These are phyloP conservation scores for Spongilla lacustris DNA, from an alignment of 37 sponge, comb jelly and placozoan genomes.

Conservation along the genomic window DNA sequence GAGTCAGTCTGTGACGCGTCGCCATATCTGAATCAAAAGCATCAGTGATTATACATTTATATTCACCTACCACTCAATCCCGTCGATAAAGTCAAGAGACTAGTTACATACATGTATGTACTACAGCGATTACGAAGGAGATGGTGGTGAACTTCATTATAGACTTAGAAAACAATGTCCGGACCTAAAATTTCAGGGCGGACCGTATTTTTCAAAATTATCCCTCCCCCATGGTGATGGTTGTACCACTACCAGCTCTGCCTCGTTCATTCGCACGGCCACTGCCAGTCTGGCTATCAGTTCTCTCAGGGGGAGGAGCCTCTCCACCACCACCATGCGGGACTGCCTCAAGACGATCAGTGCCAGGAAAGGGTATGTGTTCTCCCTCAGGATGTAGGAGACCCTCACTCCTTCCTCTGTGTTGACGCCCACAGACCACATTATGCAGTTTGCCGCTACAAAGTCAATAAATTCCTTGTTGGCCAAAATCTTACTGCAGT, in stretches of 20 bases:
- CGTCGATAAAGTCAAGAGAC: too few relatives aligned
- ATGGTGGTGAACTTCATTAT: too few relatives aligned
- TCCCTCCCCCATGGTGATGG: too few relatives aligned
- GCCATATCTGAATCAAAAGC: too few relatives aligned
- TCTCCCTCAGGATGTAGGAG: constrained; percentile 74
- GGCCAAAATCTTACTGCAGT: constrained; percentile 10
- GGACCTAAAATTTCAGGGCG: too few relatives aligned
- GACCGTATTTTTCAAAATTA: too few relatives aligned
- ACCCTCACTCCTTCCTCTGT: constrained; percentile 67
- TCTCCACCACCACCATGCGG: constrained; percentile 73
- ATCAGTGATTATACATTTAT: too few relatives aligned
- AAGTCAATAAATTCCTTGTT: constrained; percentile 48
- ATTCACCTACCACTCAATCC: too few relatives aligned
- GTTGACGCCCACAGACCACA: constrained; percentile 62
- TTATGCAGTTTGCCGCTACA: not conserved
- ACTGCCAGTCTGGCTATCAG: constrained; percentile 33
- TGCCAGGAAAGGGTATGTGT: constrained; percentile 80
- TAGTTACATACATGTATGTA: too few relatives aligned
- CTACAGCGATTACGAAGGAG: too few relatives aligned
- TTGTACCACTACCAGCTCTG: constrained; percentile 75
- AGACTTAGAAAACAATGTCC: too few relatives aligned
- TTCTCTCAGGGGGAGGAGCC: constrained; percentile 44
- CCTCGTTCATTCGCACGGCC: constrained; percentile 53
- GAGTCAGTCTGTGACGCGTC: too few relatives aligned
- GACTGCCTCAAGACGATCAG: constrained; percentile 60